phyloP scores from a whole-genome alignment of 30 jellyfish, hydroid and myxozoan genomes.

The Aurelia aurita complex sp. Pacific region DNA sequence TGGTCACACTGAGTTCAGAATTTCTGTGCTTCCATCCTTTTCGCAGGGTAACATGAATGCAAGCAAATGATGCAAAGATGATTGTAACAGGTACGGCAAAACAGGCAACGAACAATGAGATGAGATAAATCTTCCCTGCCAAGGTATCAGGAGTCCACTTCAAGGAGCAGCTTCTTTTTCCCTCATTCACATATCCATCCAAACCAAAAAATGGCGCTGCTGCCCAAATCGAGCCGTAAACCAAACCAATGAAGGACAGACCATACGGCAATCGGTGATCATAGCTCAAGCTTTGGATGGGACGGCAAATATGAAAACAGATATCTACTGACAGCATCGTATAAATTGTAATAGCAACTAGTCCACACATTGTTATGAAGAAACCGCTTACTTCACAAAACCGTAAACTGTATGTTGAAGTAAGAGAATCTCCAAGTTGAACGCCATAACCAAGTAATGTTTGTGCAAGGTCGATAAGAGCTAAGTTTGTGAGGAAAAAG shows the following conservation, averaged over 20 bases:
- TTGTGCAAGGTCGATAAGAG: constrained; percentile 14
- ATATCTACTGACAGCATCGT: constrained; percentile 34
- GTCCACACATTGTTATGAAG: constrained; percentile 44
- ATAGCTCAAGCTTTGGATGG: constrained; percentile 21
- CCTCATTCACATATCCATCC: constrained; percentile 24
- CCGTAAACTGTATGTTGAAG: background rate
- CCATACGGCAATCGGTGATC: background rate
- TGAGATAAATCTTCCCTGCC: constrained; percentile 14
- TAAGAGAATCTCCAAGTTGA: constrained; percentile 5
- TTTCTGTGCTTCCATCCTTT: no score
- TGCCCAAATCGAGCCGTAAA: constrained; percentile 48
- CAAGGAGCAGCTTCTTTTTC: constrained; percentile 17
- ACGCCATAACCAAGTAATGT: constrained; percentile 27
- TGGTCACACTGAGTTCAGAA: background rate
- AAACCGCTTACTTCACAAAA: constrained; percentile 32
- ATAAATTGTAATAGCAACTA: constrained; percentile 12
- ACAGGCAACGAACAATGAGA: constrained; percentile 30
- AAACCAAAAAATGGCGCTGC: constrained; percentile 32
- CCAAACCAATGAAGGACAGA: constrained; percentile 29
- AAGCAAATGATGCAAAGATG: constrained; percentile 25
- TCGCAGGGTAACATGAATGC: constrained; percentile 17
- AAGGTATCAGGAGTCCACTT: constrained; percentile 22
- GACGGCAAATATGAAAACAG: constrained; percentile 41
- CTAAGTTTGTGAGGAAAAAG: constrained; percentile 17
- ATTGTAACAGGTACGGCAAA: constrained; percentile 27